Evolutionary conservation across 2,797 vertebrate genomes (phyloP), one percentile per base, ranked within the genome.

Genomic region (Carcharodon carcharias): DNA sequence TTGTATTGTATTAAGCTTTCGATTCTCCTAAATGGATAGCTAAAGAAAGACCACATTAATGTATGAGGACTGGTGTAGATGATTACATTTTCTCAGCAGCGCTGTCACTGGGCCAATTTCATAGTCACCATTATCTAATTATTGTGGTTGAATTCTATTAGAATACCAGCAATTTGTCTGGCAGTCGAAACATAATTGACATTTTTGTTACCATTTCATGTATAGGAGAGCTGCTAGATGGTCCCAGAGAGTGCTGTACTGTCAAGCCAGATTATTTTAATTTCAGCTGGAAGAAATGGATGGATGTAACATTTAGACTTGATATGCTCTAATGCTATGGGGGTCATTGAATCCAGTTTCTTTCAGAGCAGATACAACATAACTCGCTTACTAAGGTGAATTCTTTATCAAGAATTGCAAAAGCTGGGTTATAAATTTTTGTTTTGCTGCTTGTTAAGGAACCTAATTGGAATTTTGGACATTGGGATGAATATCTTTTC

Each of bases 101-200:
- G 97, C 97, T 98, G 98, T 98, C 98, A 98, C 97, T 97, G 98
- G 97, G 97, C 97, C 97, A 97, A 97, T 97, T 98, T 97, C 98
- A 97, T 98, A 98, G 97, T 97, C 97, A 54, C 97, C 98, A 97
- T 98, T 98, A 98, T 98, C 98, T 98, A 98, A 98, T 98, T 98
- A 98, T 97, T 98, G 97, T 97, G 96, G 97, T 98, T 97, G 97
- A 97, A 98, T 98, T 98, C 97, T 97, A 97, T 98, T 98, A 98
- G 97, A 96, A 97, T 97, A 97, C 97, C 97, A 97, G 97, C 97
- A 97, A 97, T 98, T 98, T 98, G 97, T 98, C 97, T 98, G 96
- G 97, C 97, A 97, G 96, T 97, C 97, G 97, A 98, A 98, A 97
- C 98, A 97, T 98, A 98, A 98, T 98, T 98, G 98, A 98, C 97